Percentiles rank a stretch among this genome's conserved stretches.
Conservation (phyloP, 1,140 invertebrate species). For the Drosophila ananassae region DNA sequence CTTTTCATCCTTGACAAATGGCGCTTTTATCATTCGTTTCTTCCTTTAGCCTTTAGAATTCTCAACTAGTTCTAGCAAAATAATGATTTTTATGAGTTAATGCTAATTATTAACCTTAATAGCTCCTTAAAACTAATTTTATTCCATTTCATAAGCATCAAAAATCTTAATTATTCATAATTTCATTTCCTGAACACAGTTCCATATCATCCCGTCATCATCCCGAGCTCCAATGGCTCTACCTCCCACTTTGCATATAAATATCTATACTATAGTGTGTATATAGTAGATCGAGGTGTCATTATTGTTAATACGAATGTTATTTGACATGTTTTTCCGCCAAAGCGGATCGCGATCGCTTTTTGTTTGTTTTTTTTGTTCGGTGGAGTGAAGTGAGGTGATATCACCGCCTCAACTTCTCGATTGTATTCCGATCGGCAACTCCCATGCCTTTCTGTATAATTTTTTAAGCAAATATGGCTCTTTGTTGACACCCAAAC, state of each 20-base stretch:
- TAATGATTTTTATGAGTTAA: too few species aligned
- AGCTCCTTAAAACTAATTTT: too few species aligned
- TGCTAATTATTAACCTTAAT: too few species aligned
- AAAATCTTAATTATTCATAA: slow-evolving; percentile 14
- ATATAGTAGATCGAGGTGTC: slow-evolving; percentile 40
- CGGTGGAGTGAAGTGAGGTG: slow-evolving; percentile 37
- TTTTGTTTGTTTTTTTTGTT: slow-evolving; percentile 21
- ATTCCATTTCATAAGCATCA: too few species aligned
- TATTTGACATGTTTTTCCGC: slow-evolving; percentile 73
- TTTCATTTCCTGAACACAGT: slow-evolving; percentile 10
- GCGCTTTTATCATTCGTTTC: too few species aligned
- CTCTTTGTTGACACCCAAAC: slow-evolving; percentile 16
- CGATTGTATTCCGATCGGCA: slow-evolving; percentile 29
- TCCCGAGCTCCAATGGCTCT: slow-evolving; percentile 12
- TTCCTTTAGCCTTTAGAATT: background rate
- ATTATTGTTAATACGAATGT: slow-evolving; percentile 72
- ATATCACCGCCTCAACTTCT: slow-evolving; percentile 64
- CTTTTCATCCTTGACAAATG: background rate
- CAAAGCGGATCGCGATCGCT: slow-evolving; percentile 12
- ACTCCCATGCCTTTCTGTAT: slow-evolving; percentile 18
- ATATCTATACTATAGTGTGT: background rate
- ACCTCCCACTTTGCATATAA: slow-evolving; percentile 10
- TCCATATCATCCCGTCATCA: background rate
- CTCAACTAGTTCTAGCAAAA: too few species aligned
- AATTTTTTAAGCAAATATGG: slow-evolving; percentile 36